A percentile compares a stretch with the other conserved stretches of the same genome.
Evolutionary conservation across 1,140 invertebrate genomes (phyloP).

Genomic region (Coenobita brevimanus): DNA sequence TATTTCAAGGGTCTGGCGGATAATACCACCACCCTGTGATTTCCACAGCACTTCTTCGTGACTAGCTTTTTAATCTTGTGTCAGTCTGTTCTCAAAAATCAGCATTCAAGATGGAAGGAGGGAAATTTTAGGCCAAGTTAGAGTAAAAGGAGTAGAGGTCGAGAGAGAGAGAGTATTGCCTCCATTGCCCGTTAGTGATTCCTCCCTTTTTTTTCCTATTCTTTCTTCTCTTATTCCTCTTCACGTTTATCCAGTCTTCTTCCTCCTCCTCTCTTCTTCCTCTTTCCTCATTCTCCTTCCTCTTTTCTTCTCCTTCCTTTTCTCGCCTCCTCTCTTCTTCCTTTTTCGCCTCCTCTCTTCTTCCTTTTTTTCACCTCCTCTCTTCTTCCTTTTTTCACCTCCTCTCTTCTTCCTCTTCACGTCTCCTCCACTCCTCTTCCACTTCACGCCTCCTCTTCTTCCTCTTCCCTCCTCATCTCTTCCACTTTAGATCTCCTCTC

Average conservation of each 20-base stretch:
- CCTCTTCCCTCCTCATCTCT: too few relatives aligned
- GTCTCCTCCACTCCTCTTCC: background rate
- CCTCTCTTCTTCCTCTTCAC: background rate
- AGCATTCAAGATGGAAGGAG: too few relatives aligned
- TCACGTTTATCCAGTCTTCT: background rate
- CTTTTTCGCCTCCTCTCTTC: background rate
- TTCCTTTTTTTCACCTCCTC: background rate
- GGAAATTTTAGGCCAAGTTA: too few relatives aligned
- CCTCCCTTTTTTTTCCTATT: background rate
- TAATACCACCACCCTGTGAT: too few relatives aligned
- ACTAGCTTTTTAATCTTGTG: too few relatives aligned
- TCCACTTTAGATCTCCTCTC: too few relatives aligned
- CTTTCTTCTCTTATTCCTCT: background rate
- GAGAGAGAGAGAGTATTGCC: too few relatives aligned
- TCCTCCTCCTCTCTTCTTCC: background rate
- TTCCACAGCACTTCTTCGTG: too few relatives aligned
- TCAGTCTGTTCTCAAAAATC: too few relatives aligned
- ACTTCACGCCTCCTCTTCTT: background rate
- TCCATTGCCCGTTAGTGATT: too few relatives aligned
- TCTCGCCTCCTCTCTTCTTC: background rate
- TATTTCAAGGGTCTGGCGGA: too few relatives aligned
- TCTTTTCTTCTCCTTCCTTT: background rate
- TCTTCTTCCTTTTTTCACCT: background rate
- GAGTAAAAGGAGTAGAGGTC: too few relatives aligned
- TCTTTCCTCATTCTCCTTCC: background rate